These are phyloP conservation scores for Pelecanoides urinatrix DNA, from an alignment of 2,113 vertebrate species.

Conservation along the genomic window DNA sequence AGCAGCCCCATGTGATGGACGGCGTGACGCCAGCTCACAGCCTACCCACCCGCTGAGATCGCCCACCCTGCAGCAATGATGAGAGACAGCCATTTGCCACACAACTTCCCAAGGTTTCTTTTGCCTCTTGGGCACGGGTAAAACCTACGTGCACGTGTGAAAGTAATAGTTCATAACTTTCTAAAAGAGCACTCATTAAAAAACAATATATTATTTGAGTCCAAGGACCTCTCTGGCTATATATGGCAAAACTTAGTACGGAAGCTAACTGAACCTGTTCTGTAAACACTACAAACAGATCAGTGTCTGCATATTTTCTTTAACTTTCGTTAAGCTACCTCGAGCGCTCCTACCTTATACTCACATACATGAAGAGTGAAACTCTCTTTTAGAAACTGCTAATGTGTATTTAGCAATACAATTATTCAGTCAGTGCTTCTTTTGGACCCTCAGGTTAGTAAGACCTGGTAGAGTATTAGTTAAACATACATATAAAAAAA, in stretches of 20 bases:
- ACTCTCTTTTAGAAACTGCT: background rate
- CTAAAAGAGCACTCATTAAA: background rate
- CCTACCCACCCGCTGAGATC: background rate
- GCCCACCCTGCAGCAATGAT: background rate
- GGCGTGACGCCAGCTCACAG: rapidly evolving
- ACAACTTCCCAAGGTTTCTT: background rate
- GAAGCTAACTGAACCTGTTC: background rate
- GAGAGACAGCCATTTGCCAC: background rate
- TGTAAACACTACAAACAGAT: background rate
- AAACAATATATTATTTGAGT: background rate
- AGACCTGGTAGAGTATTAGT: background rate
- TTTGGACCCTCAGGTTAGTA: background rate
- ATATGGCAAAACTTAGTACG: background rate
- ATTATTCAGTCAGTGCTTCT: background rate
- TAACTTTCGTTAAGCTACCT: background rate
- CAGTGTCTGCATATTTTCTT: background rate
- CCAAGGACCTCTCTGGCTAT: background rate
- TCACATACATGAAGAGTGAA: background rate
- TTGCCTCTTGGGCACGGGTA: rapidly evolving
- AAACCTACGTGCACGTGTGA: rapidly evolving
- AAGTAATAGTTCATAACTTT: background rate
- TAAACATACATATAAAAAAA: background rate
- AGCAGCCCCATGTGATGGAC: background rate
- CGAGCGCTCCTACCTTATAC: background rate
- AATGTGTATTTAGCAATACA: background rate